Evolutionary conservation across 2,888 invertebrate genomes (phyloP).

Genomic region (Yponomeuta sedellus): DNA sequence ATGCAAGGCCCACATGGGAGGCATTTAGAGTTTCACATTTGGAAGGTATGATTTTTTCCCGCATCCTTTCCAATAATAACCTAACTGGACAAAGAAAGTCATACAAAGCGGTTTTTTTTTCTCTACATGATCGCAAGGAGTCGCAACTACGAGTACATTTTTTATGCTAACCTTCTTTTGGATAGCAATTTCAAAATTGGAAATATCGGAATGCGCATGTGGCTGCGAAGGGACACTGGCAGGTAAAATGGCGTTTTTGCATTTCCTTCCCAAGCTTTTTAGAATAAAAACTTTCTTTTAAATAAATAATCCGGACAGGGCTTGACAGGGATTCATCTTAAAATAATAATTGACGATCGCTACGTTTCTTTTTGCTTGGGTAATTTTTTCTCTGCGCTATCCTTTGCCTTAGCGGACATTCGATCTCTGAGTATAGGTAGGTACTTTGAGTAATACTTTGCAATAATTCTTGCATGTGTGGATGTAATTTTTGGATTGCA

Average conservation of each 20-base stretch:
- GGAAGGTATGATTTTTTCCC: not conserved
- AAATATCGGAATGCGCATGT: constrained; percentile 57
- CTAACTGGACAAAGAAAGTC: constrained; percentile 45
- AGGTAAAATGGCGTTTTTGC: constrained; percentile 66
- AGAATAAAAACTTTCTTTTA: constrained; percentile 76
- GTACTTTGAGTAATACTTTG: not conserved
- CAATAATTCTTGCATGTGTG: too few species aligned
- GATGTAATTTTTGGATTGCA: too few species aligned
- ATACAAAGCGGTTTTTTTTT: constrained; percentile 43
- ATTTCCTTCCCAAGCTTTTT: constrained; percentile 74
- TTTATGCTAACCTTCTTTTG: constrained; percentile 50
- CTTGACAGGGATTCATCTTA: constrained; percentile 68
- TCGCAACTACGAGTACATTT: constrained; percentile 27
- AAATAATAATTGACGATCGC: constrained; percentile 62
- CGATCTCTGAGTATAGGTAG: not conserved
- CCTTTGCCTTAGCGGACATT: constrained; percentile 3
- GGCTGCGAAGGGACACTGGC: constrained; percentile 67
- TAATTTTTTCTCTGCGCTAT: constrained; percentile 9
- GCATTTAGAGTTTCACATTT: not conserved
- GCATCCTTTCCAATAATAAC: not conserved
- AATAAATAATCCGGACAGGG: constrained; percentile 71
- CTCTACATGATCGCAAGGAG: constrained; percentile 24
- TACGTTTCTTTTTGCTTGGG: constrained; percentile 19
- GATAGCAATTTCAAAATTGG: constrained; percentile 48
- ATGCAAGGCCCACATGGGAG: not conserved